A percentile compares a stretch with the other conserved stretches of the same genome.
These are phyloP conservation scores for Eudemis profundana DNA, from an alignment of 2,888 invertebrate genomes.

Conservation along the genomic window DNA sequence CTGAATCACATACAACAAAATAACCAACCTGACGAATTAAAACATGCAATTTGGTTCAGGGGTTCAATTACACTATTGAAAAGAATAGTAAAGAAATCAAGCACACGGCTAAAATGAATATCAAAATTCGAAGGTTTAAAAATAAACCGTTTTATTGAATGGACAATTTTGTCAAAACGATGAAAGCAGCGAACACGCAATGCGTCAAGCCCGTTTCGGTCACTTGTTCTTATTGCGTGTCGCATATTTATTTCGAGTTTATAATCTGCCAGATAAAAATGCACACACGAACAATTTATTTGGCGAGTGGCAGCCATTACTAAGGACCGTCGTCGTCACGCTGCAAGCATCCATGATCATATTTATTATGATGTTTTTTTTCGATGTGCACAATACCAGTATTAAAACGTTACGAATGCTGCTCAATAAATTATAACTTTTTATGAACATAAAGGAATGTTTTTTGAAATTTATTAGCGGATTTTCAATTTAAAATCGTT, in stretches of 20 bases:
- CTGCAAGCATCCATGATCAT: conserved; percentile 14
- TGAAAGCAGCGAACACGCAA: conserved; percentile 20
- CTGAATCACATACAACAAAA: too few species aligned
- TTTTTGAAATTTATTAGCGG: conserved; percentile 7
- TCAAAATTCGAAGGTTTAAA: background rate
- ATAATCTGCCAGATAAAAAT: conserved; percentile 58
- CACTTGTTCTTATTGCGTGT: conserved; percentile 37
- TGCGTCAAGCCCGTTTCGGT: conserved; percentile 21
- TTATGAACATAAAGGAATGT: conserved; percentile 44
- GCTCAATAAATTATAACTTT: conserved; percentile 40
- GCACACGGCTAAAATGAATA: too few species aligned
- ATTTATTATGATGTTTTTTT: conserved; percentile 57
- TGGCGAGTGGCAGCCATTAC: conserved; percentile 48
- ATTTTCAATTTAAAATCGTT: background rate
- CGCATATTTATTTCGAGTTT: conserved; percentile 54
- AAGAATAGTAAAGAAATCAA: too few species aligned
- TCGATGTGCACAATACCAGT: conserved; percentile 53
- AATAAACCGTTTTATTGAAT: conserved; percentile 21
- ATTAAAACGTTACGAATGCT: conserved; percentile 48
- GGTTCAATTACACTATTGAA: too few species aligned
- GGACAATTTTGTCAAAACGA: conserved; percentile 14
- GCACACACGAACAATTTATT: conserved; percentile 57
- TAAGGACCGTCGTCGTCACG: conserved; percentile 22
- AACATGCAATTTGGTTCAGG: too few species aligned
- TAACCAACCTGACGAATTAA: too few species aligned